phyloP scores from a whole-genome alignment of 2,113 vertebrate species.

The Natator depressus region DNA sequence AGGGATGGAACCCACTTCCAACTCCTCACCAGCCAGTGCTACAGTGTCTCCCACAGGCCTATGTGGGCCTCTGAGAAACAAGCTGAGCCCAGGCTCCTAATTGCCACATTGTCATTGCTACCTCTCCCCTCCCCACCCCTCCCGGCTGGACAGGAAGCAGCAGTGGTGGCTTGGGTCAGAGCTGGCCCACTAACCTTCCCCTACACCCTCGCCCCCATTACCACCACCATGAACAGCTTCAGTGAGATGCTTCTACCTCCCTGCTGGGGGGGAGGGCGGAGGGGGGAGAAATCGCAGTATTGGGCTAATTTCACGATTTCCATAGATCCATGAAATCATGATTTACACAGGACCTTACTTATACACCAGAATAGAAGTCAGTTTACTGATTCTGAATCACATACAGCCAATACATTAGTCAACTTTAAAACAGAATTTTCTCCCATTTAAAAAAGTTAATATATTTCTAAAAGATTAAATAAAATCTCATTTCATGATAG shows the following conservation, averaged over 20 bases:
- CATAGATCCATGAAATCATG: not conserved
- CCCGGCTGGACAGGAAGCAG: not conserved
- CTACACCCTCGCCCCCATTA: no score
- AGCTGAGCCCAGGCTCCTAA: not conserved
- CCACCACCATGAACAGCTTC: not conserved
- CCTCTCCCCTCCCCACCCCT: not conserved
- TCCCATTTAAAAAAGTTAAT: not conserved
- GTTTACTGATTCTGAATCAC: not conserved
- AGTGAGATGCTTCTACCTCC: not conserved
- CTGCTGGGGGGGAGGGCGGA: rapidly evolving
- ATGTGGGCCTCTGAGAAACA: not conserved
- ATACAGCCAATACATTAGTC: not conserved
- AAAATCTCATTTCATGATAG: not conserved
- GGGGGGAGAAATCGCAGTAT: not conserved
- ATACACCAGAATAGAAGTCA: not conserved
- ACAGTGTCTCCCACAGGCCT: not conserved
- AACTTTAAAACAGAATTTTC: not conserved
- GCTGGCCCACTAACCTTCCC: not conserved
- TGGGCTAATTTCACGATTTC: not conserved
- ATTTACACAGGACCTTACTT: not conserved
- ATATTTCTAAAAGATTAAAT: not conserved
- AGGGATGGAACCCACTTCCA: not conserved
- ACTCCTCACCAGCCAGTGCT: not conserved
- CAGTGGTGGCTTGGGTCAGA: not conserved
- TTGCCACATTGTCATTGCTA: not conserved